Percentiles rank a stretch among this genome's conserved stretches.
phyloP scores from a whole-genome alignment of 2,888 invertebrate genomes.

The Sesia bembeciformis region DNA sequence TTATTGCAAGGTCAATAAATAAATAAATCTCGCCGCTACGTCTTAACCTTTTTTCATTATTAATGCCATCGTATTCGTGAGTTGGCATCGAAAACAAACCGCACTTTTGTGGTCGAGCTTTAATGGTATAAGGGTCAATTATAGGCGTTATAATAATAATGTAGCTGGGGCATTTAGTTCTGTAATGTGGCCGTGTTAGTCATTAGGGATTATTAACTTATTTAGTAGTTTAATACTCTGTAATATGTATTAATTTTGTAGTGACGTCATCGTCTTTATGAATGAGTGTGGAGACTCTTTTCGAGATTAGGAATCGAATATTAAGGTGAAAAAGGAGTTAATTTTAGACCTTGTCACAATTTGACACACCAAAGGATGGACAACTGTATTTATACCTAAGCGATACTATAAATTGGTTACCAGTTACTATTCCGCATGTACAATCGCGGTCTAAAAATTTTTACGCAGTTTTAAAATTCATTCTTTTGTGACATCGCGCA shows the following conservation, averaged over 20 bases:
- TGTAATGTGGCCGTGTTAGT: constrained; percentile 25
- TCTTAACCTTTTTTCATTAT: constrained; percentile 53
- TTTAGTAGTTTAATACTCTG: constrained; percentile 7
- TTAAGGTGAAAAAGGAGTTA: too few species aligned
- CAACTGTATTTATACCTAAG: too few species aligned
- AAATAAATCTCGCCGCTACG: constrained; percentile 59
- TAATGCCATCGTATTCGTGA: constrained; percentile 30
- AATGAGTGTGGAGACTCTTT: too few species aligned
- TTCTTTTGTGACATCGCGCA: too few species aligned
- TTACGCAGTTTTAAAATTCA: too few species aligned
- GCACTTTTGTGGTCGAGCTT: constrained; percentile 49
- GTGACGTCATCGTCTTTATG: too few species aligned
- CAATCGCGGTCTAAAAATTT: too few species aligned
- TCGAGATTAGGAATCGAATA: too few species aligned
- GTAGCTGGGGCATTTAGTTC: constrained; percentile 19
- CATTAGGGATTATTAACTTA: constrained; percentile 18
- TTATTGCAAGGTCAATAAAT: constrained; percentile 49
- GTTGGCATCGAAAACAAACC: constrained; percentile 66
- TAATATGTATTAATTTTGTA: background rate
- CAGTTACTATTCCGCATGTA: too few species aligned
- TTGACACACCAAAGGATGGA: too few species aligned
- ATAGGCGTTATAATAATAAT: constrained; percentile 64
- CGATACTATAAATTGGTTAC: too few species aligned
- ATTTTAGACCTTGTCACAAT: too few species aligned
- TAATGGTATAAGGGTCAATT: constrained; percentile 65